Base-by-base conservation (phyloP, 1,140 invertebrate species). In the Varroa destructor region DNA sequence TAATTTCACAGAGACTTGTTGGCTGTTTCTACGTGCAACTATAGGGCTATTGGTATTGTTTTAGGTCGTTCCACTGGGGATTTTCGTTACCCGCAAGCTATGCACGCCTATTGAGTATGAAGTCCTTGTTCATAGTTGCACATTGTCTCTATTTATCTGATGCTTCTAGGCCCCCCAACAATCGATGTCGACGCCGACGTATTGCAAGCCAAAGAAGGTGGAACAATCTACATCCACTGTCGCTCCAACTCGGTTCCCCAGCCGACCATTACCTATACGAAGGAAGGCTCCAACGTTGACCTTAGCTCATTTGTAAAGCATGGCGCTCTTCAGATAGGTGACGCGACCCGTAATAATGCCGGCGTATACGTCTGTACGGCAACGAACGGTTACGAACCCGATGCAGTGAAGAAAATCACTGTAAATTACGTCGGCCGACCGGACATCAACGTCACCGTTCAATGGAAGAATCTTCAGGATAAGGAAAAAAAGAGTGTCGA, bases 291-390 rank as follows among this genome's bases (percentile, higher is more conserved):
- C 14, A 46, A 67, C 40, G 12, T 43, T 43, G 61, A 67, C 40
- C 40, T 67, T 10, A 12, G 40, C 46, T 37, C 61, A n/a, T 67
- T 43, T 46, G 40, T 67, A 3, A 67, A 67, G 37, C 12, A 67
- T 46, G 46, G 46, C 61, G 40, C 61, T 40, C 40, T 67, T 37
- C 61, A 46, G 40, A 67, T 67, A 12, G 40, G 10, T 37, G 61
- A 67, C 36, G 61, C 37, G 12, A 46, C 61, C 3, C 61, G 61
- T 46, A 67, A 67, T 12, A 12, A 71, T 42, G 71, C 71, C 71
- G 71, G 71, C 10, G 51, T 51, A 12, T 71, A 71, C 42, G 46
- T 12, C 42, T 71, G 71, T 42, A 71, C 71, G 12, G 71, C 71
- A 4, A 42, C 42, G 12, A 71, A 71, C 8, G 71, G 71, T 12